Base-by-base conservation (phyloP, 2,888 invertebrate species). In the Scaptomyza polygonia region DNA sequence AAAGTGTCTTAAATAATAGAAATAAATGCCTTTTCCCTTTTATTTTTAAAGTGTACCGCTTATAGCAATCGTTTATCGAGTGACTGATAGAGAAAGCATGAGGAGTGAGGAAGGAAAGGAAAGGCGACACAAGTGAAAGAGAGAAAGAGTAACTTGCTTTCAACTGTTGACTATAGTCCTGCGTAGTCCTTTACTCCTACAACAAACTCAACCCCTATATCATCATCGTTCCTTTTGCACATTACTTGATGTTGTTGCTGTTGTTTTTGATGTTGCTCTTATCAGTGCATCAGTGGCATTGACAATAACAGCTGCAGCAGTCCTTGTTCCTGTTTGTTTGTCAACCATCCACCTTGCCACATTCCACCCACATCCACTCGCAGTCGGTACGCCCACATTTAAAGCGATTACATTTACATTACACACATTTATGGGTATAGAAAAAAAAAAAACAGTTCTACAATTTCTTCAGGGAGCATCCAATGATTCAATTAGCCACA, bases 251-350 rank as follows among this genome's bases (percentile, higher is more conserved):
- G 14, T 8, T 36, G 36, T 16, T 16, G 36, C 8, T 36, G 16
- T 16, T 32, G 32, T n/a, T n/a, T n/a, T n/a, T n/a, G n/a, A 48
- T 55, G 21, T 21, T 56, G n/a, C 52, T 63, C 71, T 83, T 83
- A 83, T 84, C 97, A 99, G 97, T 56, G 99, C 99, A 92, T 99
- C 48, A 9, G 18, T 99, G n/a, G 98, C 99, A 92, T 99, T 99
- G 71, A 99, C 97, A 8, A 99, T 98, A 7, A 98, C 97, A 93
- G 97, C 96, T 2, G 99, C 99, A 61, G 99, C 99, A 39, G 18
- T 51, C 65, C 59, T 62, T 32, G 51, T 45, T 61, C 45, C 75
- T 79, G 69, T 85, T 77, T 77, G 52, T 63, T 59, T 67, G 42
- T 53, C 9, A 16, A 39, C 21, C 18, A 14, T 52, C 21, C 18